Evolutionary conservation across 2,797 vertebrate species (phyloP), one percentile per base, ranked within the genome.

Genomic region (Hypotaenidia okinawae): DNA sequence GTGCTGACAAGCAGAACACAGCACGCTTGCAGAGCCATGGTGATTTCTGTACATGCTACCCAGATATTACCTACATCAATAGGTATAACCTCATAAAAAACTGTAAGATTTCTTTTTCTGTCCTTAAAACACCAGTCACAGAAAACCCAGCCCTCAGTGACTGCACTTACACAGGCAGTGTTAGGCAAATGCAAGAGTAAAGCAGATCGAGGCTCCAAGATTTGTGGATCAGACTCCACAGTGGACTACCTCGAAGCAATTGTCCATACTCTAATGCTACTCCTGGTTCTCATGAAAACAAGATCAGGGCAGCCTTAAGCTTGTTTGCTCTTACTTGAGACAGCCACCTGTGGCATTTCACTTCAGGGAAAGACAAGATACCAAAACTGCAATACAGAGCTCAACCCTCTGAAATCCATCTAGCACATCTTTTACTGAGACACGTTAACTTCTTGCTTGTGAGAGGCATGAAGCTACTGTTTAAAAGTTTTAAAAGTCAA

Each of bases 361-460:
- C 64, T 62, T 72, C 30, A 67, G 43, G 58, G 21, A 8, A 43
- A 69, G 35, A 35, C 62, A 45, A 93, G 25, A 57, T 91, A 70
- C 30, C 85, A 73, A 76, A 87, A 59, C 16, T 59, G 62, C 33
- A 52, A 2, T 3, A 49, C 9, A 9, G 52, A 0, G 2, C 49
- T 87, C 58, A 70, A 63, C 16, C 57, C 45, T 73, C 57, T 70
- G 66, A 94, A 95, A 97, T 86, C 66, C 89, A 96, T 64, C 95
- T 93, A 84, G 33, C 16, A 19, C 5, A 19, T 52, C 33, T 55
- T 68, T n/a, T 58, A 77, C 5, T 18, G 33, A 59, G 11, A 33
- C 33, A 2, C 1, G 1, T 45, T 41, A 72, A 74, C 18, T 78
- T 84, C 28, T 52, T 89, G 8, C 27, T 88, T 49, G 11, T 7